Percentiles rank a stretch among this genome's conserved stretches.
Evolutionary conservation across 2,888 invertebrate genomes (phyloP).

Genomic region (Hermaeophaga mercurialis): DNA sequence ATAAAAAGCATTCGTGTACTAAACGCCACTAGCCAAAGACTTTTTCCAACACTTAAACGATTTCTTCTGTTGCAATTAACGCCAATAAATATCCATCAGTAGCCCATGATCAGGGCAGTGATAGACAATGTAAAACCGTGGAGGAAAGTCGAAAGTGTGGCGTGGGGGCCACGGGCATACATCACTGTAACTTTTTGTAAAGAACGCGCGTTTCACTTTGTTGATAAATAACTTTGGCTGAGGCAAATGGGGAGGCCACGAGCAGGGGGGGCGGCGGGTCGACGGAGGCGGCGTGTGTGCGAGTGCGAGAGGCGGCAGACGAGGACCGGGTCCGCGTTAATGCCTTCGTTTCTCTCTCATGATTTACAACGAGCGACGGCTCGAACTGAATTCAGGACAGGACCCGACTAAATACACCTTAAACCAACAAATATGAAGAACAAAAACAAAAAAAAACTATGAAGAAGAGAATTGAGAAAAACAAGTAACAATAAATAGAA

Average conservation of each 20-base stretch:
- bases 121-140: conserved; percentile 11
- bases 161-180: conserved; percentile 20
- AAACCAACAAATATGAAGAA: no score
- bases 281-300: conserved; percentile 14
- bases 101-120: neutral
- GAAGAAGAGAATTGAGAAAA: no score
- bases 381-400: conserved; percentile 31
- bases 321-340: conserved; percentile 34
- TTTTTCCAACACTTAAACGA: no score
- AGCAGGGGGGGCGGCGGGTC: neutral
- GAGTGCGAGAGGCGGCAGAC: conserved; percentile 17
- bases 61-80: no score
- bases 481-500: no score
- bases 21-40: no score
- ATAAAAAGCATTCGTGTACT: no score
- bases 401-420: no score
- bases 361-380: conserved; percentile 53
- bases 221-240: conserved; percentile 30
- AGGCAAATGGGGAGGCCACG: conserved; percentile 8
- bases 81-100: no score
- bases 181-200: conserved; percentile 31
- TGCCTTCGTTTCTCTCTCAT: conserved; percentile 42
- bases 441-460: no score
- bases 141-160: conserved; percentile 7
- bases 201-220: conserved; percentile 27